phyloP scores from a whole-genome alignment of 2,888 invertebrate species.

The Ctenicera cuprea region DNA sequence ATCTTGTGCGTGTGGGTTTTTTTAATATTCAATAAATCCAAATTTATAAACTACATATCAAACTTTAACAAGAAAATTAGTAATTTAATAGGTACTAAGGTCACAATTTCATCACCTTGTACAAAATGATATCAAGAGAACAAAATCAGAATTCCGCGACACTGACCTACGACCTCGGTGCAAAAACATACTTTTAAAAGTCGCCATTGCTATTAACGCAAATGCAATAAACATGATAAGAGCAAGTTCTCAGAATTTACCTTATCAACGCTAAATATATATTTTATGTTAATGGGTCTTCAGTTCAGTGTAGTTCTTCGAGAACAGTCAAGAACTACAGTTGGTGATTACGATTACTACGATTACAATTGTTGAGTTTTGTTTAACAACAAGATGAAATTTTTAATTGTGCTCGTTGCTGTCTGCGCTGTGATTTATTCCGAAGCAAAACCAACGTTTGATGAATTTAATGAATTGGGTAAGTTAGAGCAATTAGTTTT shows the following conservation, averaged over 20 bases:
- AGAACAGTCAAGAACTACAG: background rate
- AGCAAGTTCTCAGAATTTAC: slow-evolving; percentile 4
- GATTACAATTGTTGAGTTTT: too few species aligned
- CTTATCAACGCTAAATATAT: slow-evolving; percentile 21
- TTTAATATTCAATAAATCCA: too few species aligned
- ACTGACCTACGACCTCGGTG: slow-evolving; percentile 21
- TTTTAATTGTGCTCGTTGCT: slow-evolving; percentile 14
- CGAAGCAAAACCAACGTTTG: background rate
- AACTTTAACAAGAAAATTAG: too few species aligned
- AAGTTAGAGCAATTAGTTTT: background rate
- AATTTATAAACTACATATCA: too few species aligned
- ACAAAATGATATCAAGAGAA: background rate
- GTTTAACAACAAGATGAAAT: slow-evolving; percentile 9
- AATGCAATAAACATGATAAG: slow-evolving; percentile 24
- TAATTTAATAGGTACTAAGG: slow-evolving; percentile 6
- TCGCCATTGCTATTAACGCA: background rate
- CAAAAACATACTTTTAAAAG: background rate
- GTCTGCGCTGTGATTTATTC: slow-evolving; percentile 3
- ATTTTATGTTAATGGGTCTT: slow-evolving; percentile 17
- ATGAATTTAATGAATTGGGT: background rate
- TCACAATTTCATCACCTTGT: background rate
- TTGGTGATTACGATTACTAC: too few species aligned
- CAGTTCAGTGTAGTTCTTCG: background rate
- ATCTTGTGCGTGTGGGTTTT: too few species aligned
- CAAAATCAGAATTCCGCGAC: slow-evolving; percentile 1